Percentiles rank a stretch among this genome's conserved stretches.
Evolutionary conservation across 1,140 invertebrate genomes (phyloP).

Genomic region (Drosophila parabipectinata): DNA sequence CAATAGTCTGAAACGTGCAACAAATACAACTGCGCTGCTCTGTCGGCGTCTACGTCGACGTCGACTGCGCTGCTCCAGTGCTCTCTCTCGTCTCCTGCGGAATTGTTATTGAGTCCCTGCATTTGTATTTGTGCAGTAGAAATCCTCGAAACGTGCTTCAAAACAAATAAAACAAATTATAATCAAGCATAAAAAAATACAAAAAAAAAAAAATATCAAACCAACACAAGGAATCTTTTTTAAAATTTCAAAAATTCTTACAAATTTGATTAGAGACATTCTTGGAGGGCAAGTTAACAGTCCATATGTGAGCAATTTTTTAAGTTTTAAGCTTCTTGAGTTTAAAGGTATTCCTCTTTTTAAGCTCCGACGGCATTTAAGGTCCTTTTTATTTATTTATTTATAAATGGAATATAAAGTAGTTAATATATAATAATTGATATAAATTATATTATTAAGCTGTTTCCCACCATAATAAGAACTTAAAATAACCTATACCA

Average conservation of each 20-base stretch:
- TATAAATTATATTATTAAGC: not conserved
- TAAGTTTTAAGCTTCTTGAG: not conserved
- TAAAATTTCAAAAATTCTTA: constrained; percentile 29
- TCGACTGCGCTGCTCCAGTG: constrained; percentile 11
- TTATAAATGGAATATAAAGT: not conserved
- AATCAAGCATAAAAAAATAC: constrained; percentile 25
- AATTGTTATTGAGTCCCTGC: constrained; percentile 37
- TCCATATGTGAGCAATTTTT: not conserved
- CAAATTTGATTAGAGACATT: constrained; percentile 13
- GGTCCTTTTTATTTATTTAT: not conserved
- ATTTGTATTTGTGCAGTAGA: constrained; percentile 52
- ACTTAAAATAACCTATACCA: not conserved
- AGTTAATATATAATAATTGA: not conserved
- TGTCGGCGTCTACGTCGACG: constrained; percentile 17
- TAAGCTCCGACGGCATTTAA: not conserved
- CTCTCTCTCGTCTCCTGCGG: constrained; percentile 44
- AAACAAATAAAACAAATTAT: constrained; percentile 55
- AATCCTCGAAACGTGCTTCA: constrained; percentile 59
- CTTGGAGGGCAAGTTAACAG: not conserved
- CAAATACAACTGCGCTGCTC: constrained; percentile 61
- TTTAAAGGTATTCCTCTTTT: not conserved
- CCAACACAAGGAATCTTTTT: constrained; percentile 23
- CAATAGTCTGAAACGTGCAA: constrained; percentile 32
- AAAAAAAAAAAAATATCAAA: constrained; percentile 3
- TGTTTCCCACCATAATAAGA: not conserved